phyloP scores from a whole-genome alignment of 1,140 invertebrate species.

The Varroa destructor region DNA sequence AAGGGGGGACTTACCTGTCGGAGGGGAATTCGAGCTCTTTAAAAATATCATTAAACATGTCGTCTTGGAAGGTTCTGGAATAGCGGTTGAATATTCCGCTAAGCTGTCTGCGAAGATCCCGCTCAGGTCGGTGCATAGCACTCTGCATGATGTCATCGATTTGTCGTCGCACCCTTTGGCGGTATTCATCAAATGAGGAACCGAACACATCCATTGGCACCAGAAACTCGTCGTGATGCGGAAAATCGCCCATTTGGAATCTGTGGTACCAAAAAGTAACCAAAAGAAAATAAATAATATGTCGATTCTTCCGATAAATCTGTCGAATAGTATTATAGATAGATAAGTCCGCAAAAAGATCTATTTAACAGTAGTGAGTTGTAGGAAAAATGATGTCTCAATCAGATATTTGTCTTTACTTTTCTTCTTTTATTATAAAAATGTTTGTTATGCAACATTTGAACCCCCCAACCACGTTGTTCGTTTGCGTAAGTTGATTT shows the following conservation, averaged over 20 bases:
- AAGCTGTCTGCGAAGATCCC: slow-evolving; percentile 21
- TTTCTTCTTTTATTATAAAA: no score
- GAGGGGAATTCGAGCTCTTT: slow-evolving; percentile 21
- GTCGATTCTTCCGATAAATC: no score
- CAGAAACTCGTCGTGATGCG: slow-evolving; percentile 25
- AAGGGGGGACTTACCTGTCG: not conserved
- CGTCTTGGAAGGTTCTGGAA: slow-evolving; percentile 24
- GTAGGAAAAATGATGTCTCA: no score
- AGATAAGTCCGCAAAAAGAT: no score
- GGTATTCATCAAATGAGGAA: slow-evolving; percentile 21
- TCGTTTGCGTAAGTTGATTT: no score
- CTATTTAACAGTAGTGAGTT: no score
- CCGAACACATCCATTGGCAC: slow-evolving; percentile 25
- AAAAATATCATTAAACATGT: slow-evolving; percentile 25
- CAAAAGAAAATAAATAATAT: not conserved
- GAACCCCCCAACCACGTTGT: no score
- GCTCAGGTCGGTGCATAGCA: slow-evolving; percentile 2
- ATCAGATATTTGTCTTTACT: no score
- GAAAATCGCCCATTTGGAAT: slow-evolving; percentile 16
- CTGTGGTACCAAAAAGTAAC: not conserved
- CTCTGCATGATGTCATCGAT: slow-evolving; percentile 18
- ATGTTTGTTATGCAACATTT: no score
- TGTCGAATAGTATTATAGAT: no score
- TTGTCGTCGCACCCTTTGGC: slow-evolving; percentile 5
- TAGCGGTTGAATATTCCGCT: slow-evolving; percentile 22